phyloP scores from a whole-genome alignment of 2,797 vertebrate species.

The Ctenochaetus hawaiiensis region DNA sequence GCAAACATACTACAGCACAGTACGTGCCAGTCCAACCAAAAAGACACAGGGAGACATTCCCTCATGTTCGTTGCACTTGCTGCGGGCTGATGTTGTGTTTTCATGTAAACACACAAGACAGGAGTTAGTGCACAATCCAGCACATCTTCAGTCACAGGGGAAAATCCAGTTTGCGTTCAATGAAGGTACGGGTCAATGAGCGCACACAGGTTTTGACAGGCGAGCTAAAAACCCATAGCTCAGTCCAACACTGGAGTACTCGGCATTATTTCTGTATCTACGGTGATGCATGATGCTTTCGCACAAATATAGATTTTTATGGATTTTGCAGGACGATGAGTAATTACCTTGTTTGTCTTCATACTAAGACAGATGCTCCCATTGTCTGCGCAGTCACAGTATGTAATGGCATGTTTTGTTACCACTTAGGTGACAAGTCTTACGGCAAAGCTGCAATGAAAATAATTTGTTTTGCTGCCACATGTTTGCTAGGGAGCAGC shows the following conservation, averaged over 20 bases:
- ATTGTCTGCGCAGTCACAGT: constrained; percentile 14
- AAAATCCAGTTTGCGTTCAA: constrained; percentile 49
- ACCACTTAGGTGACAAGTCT: constrained; percentile 14
- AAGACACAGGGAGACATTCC: constrained; percentile 25
- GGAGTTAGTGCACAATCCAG: constrained; percentile 36
- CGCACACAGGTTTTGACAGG: constrained; percentile 23
- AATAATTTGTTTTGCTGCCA: constrained; percentile 30
- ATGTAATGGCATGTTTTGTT: constrained; percentile 10
- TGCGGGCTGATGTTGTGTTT: constrained; percentile 63
- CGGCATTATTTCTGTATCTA: constrained; percentile 29
- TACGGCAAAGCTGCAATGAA: constrained; percentile 25
- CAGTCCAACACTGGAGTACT: not conserved
- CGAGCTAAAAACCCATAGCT: constrained; percentile 14
- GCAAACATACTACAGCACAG: constrained; percentile 61
- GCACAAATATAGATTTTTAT: constrained; percentile 38
- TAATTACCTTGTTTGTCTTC: constrained; percentile 35
- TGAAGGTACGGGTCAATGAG: constrained; percentile 31
- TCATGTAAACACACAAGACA: constrained; percentile 67
- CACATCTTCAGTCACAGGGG: constrained; percentile 58
- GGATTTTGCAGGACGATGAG: constrained; percentile 46
- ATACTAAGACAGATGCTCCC: constrained; percentile 6
- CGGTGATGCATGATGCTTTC: constrained; percentile 40
- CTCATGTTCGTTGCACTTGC: constrained; percentile 17
- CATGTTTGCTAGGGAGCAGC: constrained; percentile 61
- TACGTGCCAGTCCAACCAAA: constrained; percentile 8